A percentile compares a stretch with the other conserved stretches of the same genome.
These are phyloP conservation scores for Laticauda colubrina DNA, from an alignment of 2,113 vertebrate species.

Conservation along the genomic window DNA sequence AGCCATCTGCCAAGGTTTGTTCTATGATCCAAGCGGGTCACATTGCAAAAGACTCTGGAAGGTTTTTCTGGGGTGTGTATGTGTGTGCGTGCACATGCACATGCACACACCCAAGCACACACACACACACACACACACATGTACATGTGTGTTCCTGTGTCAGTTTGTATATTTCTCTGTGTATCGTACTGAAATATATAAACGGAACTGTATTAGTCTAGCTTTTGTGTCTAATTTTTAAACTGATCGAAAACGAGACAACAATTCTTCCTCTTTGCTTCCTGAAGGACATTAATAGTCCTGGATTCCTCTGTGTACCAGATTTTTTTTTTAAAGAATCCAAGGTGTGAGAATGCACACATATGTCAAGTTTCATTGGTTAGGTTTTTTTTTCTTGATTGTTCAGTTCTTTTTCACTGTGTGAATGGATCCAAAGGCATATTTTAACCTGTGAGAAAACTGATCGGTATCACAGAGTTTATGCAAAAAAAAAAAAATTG, in stretches of 20 bases:
- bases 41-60: constrained; percentile 65
- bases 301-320: neutral
- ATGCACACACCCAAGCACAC: no score
- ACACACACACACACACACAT: no score
- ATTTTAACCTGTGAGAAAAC: neutral
- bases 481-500: neutral
- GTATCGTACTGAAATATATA: constrained; percentile 14
- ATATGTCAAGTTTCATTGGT: neutral
- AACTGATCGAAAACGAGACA: neutral
- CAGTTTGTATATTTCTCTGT: neutral
- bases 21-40: constrained; percentile 46
- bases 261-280: neutral
- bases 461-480: neutral
- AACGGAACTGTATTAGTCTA: constrained; percentile 30
- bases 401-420: neutral
- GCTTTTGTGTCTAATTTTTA: constrained; percentile 48
- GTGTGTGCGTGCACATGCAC: neutral
- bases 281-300: neutral
- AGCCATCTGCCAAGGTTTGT: constrained; percentile 67
- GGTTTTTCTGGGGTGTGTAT: constrained; percentile 19
- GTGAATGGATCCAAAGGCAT: neutral
- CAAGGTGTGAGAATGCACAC: neutral
- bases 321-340: neutral
- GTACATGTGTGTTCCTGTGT: neutral
- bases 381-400: neutral